Evolutionary conservation across 2,113 vertebrate species (phyloP).

Genomic region (Hydrochoerus hydrochaeris): DNA sequence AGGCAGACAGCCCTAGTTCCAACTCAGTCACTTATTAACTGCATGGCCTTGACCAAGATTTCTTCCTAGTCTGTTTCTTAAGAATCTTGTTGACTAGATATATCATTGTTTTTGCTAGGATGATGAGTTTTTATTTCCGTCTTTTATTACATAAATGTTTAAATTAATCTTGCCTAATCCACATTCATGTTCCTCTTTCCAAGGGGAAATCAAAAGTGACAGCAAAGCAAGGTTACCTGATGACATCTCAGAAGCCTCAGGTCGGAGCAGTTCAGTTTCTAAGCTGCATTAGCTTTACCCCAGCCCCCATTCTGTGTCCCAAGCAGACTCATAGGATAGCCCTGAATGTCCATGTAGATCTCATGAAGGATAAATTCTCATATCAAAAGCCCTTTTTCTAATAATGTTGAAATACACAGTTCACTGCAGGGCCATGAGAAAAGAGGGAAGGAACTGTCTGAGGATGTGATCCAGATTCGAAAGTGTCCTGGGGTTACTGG

Average conservation of each 20-base stretch:
- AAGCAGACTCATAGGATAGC: neutral
- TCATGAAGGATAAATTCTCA: neutral
- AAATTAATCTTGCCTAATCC: constrained; percentile 45
- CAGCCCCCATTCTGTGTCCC: neutral
- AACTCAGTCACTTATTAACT: neutral
- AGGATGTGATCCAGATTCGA: neutral
- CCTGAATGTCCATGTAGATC: neutral
- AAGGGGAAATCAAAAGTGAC: constrained; percentile 61
- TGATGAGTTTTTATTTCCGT: constrained; percentile 60
- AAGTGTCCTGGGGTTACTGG: neutral
- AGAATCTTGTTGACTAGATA: neutral
- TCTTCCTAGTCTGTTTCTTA: neutral
- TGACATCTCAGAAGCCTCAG: neutral
- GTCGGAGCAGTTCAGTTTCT: neutral
- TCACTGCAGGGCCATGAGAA: neutral
- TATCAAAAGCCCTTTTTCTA: neutral
- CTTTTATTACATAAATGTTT: constrained; percentile 7
- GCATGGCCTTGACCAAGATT: neutral
- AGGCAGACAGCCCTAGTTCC: neutral
- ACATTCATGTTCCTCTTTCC: constrained; percentile 52
- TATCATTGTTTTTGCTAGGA: neutral
- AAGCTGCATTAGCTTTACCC: neutral
- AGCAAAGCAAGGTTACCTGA: constrained; percentile 39
- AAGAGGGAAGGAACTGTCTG: neutral
- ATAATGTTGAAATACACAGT: neutral